A percentile compares a stretch with the other conserved stretches of the same genome.
Conservation (phyloP, 2,888 invertebrate genomes). For the Epinotia demarniana region DNA sequence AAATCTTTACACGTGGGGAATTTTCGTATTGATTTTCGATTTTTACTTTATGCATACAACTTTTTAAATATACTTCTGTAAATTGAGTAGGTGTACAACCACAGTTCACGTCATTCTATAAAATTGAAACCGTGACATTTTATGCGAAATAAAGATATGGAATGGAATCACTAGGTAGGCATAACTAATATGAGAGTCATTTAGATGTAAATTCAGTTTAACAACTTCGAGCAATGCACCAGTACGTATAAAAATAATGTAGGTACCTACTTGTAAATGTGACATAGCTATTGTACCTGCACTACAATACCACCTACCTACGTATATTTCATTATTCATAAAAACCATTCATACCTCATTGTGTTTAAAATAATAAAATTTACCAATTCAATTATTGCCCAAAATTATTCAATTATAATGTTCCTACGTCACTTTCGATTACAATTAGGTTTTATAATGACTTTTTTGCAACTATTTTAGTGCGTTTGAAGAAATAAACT, state of each 20-base stretch:
- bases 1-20: neutral
- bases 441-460: no score
- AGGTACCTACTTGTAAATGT: no score
- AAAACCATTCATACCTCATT: no score
- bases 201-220: conserved; percentile 42
- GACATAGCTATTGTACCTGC: no score
- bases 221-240: conserved; percentile 26
- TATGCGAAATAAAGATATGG: conserved; percentile 37
- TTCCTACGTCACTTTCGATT: no score
- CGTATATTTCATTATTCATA: no score
- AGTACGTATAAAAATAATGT: conserved; percentile 4
- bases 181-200: conserved; percentile 17
- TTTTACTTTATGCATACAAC: neutral
- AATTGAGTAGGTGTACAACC: no score
- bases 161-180: conserved; percentile 22
- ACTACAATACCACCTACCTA: no score
- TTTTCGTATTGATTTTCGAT: neutral
- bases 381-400: no score
- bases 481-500: neutral
- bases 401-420: no score
- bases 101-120: no score
- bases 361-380: no score
- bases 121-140: conserved; percentile 23
- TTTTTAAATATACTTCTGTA: neutral
- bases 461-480: neutral